Evolutionary conservation across 2,888 invertebrate species (phyloP), one percentile per base, ranked within the genome.

Genomic region (Amiota mariae): DNA sequence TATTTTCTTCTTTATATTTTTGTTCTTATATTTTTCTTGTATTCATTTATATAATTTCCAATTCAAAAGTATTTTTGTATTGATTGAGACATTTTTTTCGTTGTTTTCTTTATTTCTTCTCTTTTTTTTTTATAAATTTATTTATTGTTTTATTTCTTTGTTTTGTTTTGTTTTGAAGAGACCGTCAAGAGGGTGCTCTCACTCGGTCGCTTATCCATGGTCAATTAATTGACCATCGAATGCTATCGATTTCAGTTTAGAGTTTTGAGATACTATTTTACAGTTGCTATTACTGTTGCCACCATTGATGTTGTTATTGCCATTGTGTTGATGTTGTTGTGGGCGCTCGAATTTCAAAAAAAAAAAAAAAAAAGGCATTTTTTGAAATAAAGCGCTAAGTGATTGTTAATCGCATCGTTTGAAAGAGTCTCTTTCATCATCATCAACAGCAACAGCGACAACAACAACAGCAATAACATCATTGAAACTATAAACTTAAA

Each of bases 351-450:
- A 54, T 54, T 6, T 15, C 54, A 49, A 63, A 49, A 71, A 73
- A 72, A 73, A 72, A 73, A 72, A 71, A 46, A 18, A n/a, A 20
- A 20, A 18, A 59, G 9, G 18, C 18, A 47, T 20, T 46, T 79
- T 86, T 83, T 83, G 86, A 84, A 83, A 83, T 85, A 86, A 86
- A 84, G 86, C 83, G 83, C 84, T 83, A 83, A 83, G 86, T 83
- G 83, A 83, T 83, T 83, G 83, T 83, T 83, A 84, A 82, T 82
- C 82, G 80, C 73, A 75, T 70, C 72, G 59, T 36, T 75, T 75
- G 63, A 77, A 71, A 67, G 73, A 57, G 51, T 70, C 63, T 11
- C 67, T 68, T 68, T 68, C 67, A 68, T 51, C 67, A 68, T 68
- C 51, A 24, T 24, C 24, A 11, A 15, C 15, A 13, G 46, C 46